Conservation (phyloP, 2,113 vertebrate genomes). For the Larimichthys crocea region DNA sequence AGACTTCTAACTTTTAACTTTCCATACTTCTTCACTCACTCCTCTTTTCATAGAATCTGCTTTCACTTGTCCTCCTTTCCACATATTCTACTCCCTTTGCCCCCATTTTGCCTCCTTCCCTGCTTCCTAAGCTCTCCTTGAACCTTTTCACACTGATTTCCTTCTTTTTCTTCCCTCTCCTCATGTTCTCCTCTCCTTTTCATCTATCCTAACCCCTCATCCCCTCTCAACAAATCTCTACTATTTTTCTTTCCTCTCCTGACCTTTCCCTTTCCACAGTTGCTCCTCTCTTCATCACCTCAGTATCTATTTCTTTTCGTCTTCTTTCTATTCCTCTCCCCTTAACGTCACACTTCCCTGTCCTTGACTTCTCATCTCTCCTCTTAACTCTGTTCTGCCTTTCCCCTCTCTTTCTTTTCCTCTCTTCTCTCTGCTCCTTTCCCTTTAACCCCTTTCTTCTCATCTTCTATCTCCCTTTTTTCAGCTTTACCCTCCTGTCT, state of each 20-base stretch:
- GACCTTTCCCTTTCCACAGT: neutral
- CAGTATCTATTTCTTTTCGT: neutral
- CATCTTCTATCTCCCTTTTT: slow-evolving; percentile 48
- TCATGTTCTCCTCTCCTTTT: neutral
- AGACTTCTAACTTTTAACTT: neutral
- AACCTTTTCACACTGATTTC: neutral
- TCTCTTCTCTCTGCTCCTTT: neutral
- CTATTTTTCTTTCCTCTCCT: neutral
- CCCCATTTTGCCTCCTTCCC: neutral
- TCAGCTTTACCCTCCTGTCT: slow-evolving; percentile 30
- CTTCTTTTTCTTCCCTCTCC: neutral
- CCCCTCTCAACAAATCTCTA: too few relatives aligned
- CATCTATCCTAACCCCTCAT: neutral
- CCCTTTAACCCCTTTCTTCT: neutral
- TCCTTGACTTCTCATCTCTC: neutral
- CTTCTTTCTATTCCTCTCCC: neutral
- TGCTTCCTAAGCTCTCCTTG: neutral
- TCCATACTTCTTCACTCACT: slow-evolving; percentile 1
- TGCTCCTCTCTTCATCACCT: neutral
- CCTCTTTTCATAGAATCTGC: neutral
- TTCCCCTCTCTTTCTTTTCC: neutral
- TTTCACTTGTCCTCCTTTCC: neutral
- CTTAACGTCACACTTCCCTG: neutral
- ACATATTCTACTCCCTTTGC: neutral
- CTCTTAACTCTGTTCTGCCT: neutral